Conservation (phyloP, 2,113 vertebrate species). For the Gulo gulo region DNA sequence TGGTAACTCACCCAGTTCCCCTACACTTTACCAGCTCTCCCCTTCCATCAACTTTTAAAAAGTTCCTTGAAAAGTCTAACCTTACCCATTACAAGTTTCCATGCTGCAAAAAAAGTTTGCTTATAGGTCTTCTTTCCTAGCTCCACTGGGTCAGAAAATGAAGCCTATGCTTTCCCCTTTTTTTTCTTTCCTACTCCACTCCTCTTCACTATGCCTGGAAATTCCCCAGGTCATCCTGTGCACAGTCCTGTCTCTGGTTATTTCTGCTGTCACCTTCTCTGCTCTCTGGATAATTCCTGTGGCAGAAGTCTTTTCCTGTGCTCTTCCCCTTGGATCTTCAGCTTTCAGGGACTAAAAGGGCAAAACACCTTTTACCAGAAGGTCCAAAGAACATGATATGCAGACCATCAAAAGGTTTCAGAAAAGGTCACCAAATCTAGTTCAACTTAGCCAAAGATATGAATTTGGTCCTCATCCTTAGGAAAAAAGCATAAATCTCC, state of each 20-base stretch:
- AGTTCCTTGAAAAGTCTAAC: neutral
- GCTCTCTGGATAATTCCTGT: neutral
- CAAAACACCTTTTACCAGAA: neutral
- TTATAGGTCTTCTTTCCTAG: neutral
- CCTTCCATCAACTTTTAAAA: neutral
- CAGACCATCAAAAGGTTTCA: neutral
- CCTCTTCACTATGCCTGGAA: neutral
- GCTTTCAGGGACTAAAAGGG: neutral
- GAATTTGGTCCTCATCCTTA: no score
- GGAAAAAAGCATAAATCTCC: neutral
- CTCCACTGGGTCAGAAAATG: neutral
- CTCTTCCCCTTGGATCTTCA: neutral
- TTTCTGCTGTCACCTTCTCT: neutral
- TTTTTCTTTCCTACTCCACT: neutral
- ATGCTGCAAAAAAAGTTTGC: neutral
- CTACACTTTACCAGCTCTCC: neutral
- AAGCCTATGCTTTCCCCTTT: no score
- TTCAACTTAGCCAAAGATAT: neutral
- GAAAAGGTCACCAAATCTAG: neutral
- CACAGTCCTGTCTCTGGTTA: neutral
- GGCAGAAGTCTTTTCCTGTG: neutral
- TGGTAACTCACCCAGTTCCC: neutral
- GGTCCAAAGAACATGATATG: neutral
- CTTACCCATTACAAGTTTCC: neutral
- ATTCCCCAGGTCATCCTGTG: neutral